Evolutionary conservation across 2,888 invertebrate genomes (phyloP).

Genomic region (Colostygia pectinataria): DNA sequence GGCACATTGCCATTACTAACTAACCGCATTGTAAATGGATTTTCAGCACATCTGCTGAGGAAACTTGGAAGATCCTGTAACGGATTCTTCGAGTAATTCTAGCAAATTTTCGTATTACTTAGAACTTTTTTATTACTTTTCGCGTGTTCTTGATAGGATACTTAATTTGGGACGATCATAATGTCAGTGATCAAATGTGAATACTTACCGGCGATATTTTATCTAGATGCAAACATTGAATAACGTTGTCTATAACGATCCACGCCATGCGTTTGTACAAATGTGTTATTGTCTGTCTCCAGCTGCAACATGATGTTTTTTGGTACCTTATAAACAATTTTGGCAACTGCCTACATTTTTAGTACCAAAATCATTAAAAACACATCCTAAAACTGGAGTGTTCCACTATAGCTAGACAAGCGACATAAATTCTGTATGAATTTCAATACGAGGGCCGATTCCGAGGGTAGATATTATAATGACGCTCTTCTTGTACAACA

Average conservation of each 20-base stretch:
- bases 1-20: conserved; percentile 48
- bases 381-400: conserved; percentile 42
- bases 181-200: too few species aligned
- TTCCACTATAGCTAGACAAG: conserved; percentile 38
- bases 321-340: conserved; percentile 13
- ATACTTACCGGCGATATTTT: too few species aligned
- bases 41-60: conserved; percentile 46
- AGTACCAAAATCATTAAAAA: conserved; percentile 42
- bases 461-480: conserved; percentile 59
- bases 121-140: conserved; percentile 23
- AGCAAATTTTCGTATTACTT: conserved; percentile 26
- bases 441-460: conserved; percentile 50
- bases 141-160: neutral
- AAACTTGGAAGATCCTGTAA: conserved; percentile 43
- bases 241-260: too few species aligned
- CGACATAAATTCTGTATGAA: conserved; percentile 55
- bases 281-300: too few species aligned
- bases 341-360: conserved; percentile 19
- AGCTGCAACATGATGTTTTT: neutral
- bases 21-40: conserved; percentile 36
- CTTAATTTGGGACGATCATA: neutral
- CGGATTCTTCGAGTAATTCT: conserved; percentile 34
- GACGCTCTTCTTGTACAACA: conserved; percentile 51
- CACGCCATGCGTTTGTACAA: too few species aligned
- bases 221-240: too few species aligned